Conservation (phyloP, 1,140 invertebrate species). For the Ceratitis capitata region DNA sequence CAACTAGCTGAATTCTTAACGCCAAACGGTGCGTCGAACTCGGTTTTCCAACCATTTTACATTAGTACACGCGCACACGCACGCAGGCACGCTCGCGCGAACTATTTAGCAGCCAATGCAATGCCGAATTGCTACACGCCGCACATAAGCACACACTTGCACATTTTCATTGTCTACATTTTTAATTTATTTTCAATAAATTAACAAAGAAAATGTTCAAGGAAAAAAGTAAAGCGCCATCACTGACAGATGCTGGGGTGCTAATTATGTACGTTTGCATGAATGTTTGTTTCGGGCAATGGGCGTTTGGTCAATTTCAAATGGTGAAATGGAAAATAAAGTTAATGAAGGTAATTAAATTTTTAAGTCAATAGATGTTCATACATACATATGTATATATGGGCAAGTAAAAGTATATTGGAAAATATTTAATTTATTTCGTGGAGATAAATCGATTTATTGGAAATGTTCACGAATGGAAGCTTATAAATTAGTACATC, state of each 20-base stretch:
- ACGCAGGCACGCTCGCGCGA: neutral
- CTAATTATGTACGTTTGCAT: neutral
- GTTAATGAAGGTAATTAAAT: slow-evolving; percentile 6
- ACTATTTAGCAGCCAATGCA: neutral
- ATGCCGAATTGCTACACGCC: neutral
- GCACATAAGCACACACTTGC: neutral
- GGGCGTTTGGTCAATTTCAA: neutral
- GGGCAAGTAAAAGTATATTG: too few relatives aligned
- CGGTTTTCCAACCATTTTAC: neutral
- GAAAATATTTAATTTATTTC: too few relatives aligned
- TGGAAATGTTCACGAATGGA: too few relatives aligned
- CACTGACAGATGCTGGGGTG: neutral
- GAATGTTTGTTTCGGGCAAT: neutral
- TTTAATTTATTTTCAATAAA: slow-evolving; percentile 52
- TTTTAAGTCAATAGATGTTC: neutral
- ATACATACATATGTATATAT: neutral
- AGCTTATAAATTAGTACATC: too few relatives aligned
- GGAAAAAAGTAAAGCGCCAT: slow-evolving; percentile 44
- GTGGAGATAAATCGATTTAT: too few relatives aligned
- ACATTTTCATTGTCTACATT: slow-evolving; percentile 14
- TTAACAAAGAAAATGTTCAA: slow-evolving; percentile 57
- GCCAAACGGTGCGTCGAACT: slow-evolving; percentile 8
- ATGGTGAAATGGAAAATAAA: neutral
- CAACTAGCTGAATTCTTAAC: neutral
- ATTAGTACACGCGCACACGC: neutral